A percentile compares a stretch with the other conserved stretches of the same genome.
Conservation (phyloP, 2,797 vertebrate genomes). For the Poecile montanus region DNA sequence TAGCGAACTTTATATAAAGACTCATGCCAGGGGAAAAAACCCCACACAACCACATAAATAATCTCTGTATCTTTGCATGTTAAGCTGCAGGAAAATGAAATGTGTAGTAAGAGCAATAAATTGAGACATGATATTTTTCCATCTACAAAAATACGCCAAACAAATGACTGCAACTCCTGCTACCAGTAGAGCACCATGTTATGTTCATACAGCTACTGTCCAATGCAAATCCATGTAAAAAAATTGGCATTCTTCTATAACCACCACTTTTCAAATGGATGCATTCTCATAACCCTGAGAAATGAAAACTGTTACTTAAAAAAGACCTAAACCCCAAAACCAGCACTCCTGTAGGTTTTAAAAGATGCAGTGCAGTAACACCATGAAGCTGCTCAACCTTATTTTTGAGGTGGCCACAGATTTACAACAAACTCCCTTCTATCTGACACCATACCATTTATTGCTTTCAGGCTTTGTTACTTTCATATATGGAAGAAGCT, state of each 20-base stretch:
- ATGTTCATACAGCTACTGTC: not conserved
- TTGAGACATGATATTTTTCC: not conserved
- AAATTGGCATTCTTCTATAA: not conserved
- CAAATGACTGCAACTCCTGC: not conserved
- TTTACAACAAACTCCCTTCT: not conserved
- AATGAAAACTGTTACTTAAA: not conserved
- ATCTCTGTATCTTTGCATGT: not conserved
- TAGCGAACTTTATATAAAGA: conserved; percentile 37
- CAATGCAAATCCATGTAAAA: not conserved
- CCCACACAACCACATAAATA: conserved; percentile 8
- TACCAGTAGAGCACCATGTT: not conserved
- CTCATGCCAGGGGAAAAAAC: not conserved
- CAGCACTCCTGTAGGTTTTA: not conserved
- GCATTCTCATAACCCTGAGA: not conserved
- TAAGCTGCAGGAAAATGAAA: conserved; percentile 21
- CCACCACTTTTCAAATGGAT: not conserved
- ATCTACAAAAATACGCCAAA: not conserved
- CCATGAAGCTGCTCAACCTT: not conserved
- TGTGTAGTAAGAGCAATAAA: not conserved
- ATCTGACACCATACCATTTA: not conserved
- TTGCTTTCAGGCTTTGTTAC: conserved; percentile 17
- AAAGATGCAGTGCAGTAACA: not conserved
- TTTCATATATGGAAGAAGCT: conserved; percentile 44
- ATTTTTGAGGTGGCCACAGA: not conserved
- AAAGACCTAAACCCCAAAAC: not conserved